Conservation (phyloP, 2,888 invertebrate species). For the Lasioglossum malachurum region DNA sequence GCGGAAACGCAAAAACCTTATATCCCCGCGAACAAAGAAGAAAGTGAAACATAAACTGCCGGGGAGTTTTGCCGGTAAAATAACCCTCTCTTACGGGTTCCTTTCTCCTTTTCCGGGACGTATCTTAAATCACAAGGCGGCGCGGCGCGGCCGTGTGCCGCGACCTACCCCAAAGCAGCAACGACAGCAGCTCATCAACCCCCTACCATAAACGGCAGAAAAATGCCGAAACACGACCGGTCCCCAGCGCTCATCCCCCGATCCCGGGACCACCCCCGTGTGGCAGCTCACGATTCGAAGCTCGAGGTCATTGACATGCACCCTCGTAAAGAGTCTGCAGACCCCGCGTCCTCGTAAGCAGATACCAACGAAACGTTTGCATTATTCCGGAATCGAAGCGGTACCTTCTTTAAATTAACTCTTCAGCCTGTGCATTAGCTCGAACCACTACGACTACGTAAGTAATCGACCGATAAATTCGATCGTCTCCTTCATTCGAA, state of each 20-base stretch:
- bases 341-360: slow-evolving; percentile 60
- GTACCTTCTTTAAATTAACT: slow-evolving; percentile 68
- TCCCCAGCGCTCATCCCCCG: slow-evolving; percentile 45
- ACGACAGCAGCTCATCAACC: slow-evolving; percentile 54
- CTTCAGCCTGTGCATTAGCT: slow-evolving; percentile 50
- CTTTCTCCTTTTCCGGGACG: slow-evolving; percentile 34
- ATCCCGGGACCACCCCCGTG: slow-evolving; percentile 49
- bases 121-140: slow-evolving; percentile 53
- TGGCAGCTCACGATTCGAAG: slow-evolving; percentile 66
- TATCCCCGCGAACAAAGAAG: slow-evolving; percentile 33
- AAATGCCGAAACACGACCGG: slow-evolving; percentile 73
- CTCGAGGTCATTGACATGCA: slow-evolving; percentile 75
- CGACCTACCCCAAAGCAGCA: slow-evolving; percentile 63
- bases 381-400: slow-evolving; percentile 60
- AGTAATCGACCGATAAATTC: slow-evolving; percentile 59
- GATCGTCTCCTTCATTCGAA: slow-evolving; percentile 6
- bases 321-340: slow-evolving; percentile 71
- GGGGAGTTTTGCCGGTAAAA: slow-evolving; percentile 55
- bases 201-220: slow-evolving; percentile 61
- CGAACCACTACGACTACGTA: slow-evolving; percentile 16
- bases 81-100: slow-evolving; percentile 53
- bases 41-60: slow-evolving; percentile 44
- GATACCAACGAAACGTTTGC: slow-evolving; percentile 65
- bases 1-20: slow-evolving; percentile 40
- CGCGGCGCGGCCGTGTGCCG: slow-evolving; percentile 18